Evolutionary conservation across 2,888 invertebrate genomes (phyloP).

Genomic region (Leuctra nigra): DNA sequence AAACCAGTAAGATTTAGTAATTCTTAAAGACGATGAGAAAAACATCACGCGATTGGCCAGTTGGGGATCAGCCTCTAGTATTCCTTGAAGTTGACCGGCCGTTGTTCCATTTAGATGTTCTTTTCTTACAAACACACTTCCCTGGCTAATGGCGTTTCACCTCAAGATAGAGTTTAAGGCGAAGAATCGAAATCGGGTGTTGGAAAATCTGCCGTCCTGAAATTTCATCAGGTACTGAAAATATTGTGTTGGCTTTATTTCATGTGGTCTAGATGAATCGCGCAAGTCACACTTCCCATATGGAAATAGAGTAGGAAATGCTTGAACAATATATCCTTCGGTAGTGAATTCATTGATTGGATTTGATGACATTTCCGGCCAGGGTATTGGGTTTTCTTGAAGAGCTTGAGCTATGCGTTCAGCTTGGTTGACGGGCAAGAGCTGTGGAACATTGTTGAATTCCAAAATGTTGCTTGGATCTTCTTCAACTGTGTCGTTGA

Average conservation of each 20-base stretch:
- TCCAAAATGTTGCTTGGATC: background rate
- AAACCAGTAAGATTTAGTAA: slow-evolving; percentile 21
- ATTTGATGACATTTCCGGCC: background rate
- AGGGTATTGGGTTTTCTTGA: background rate
- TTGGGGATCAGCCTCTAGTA: slow-evolving; percentile 10
- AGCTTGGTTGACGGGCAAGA: background rate
- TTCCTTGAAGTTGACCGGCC: slow-evolving; percentile 5
- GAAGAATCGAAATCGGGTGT: slow-evolving; percentile 13
- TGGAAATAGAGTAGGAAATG: slow-evolving; percentile 21
- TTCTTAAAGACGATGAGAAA: slow-evolving; percentile 19
- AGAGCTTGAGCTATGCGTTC: background rate
- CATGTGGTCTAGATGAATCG: background rate
- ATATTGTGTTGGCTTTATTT: slow-evolving; percentile 1
- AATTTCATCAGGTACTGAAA: slow-evolving; percentile 1
- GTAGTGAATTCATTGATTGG: slow-evolving; percentile 20
- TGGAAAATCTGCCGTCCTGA: slow-evolving; percentile 10
- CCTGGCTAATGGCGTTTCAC: too few relatives aligned
- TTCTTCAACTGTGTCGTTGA: background rate
- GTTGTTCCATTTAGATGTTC: too few relatives aligned
- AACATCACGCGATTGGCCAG: slow-evolving; percentile 21
- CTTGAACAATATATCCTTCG: slow-evolving; percentile 10
- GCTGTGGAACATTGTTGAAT: background rate
- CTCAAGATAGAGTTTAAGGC: slow-evolving; percentile 4
- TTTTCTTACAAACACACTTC: too few relatives aligned
- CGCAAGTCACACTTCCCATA: background rate